Percentiles rank a stretch among this genome's conserved stretches.
phyloP scores from a whole-genome alignment of 2,797 vertebrate species.

The Pantherophis alleghaniensis region DNA sequence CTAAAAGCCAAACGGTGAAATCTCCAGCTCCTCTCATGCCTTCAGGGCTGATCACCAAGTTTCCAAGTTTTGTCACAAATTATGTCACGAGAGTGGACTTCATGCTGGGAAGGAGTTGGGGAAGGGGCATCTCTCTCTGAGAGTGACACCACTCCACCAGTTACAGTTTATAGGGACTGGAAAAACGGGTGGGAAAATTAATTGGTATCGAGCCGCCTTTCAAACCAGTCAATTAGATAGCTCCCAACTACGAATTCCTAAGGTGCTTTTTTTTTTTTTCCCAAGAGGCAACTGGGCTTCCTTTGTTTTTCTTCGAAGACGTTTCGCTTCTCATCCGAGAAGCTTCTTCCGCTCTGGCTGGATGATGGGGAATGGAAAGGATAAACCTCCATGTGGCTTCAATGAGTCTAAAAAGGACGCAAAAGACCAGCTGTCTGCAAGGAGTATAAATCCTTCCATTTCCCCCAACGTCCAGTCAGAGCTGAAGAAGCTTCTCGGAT shows the following conservation, averaged over 20 bases:
- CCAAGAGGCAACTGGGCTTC: too few relatives aligned
- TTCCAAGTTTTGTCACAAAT: constrained; percentile 55
- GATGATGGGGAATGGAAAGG: too few relatives aligned
- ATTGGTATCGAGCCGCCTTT: constrained; percentile 31
- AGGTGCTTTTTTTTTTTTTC: too few relatives aligned
- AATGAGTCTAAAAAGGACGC: too few relatives aligned
- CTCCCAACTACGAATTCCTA: constrained; percentile 32
- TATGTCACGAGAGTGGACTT: constrained; percentile 63
- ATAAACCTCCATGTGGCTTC: too few relatives aligned
- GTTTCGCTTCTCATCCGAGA: too few relatives aligned
- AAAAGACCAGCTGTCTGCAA: too few relatives aligned
- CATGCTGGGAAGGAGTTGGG: constrained; percentile 60
- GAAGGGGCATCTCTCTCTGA: constrained; percentile 57
- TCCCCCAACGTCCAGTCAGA: too few relatives aligned
- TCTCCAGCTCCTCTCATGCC: constrained; percentile 61
- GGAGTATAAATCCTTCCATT: too few relatives aligned
- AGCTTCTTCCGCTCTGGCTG: too few relatives aligned
- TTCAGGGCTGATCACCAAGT: constrained; percentile 56
- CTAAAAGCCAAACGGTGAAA: constrained; percentile 53
- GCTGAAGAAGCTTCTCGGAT: too few relatives aligned
- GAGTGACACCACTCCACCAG: constrained; percentile 57
- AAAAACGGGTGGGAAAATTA: constrained; percentile 50
- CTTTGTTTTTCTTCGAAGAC: too few relatives aligned
- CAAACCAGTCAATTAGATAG: constrained; percentile 33
- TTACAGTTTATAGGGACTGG: constrained; percentile 56